phyloP scores from a whole-genome alignment of 2,888 invertebrate species.

The Merodon equestris region DNA sequence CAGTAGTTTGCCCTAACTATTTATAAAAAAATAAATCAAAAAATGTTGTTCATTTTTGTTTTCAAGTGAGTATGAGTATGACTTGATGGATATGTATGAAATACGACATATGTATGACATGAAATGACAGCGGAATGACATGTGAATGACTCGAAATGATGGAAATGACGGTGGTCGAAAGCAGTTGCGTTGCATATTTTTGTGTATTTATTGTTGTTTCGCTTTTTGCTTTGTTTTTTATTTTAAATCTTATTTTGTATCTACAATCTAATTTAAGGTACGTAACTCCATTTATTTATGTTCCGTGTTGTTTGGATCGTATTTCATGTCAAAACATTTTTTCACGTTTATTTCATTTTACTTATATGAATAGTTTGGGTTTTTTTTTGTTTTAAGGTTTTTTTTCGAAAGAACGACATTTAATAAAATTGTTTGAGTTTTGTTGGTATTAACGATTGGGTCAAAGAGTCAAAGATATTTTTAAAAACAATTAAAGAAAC shows the following conservation, averaged over 20 bases:
- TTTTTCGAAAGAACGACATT: no score
- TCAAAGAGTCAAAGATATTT: no score
- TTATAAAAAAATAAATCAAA: constrained; percentile 15
- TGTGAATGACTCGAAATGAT: constrained; percentile 12
- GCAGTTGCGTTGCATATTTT: constrained; percentile 12
- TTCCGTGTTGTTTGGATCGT: constrained; percentile 48
- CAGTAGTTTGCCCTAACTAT: constrained; percentile 69
- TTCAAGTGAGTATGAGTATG: constrained; percentile 12
- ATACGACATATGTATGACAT: constrained; percentile 30
- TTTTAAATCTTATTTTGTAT: constrained; percentile 50
- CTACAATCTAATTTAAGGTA: constrained; percentile 78
- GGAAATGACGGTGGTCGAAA: constrained; percentile 14
- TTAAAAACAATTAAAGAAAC: no score
- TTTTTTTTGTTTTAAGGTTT: not conserved
- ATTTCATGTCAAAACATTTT: constrained; percentile 43
- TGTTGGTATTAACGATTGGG: no score
- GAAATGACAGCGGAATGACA: constrained; percentile 13
- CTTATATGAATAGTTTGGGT: constrained; percentile 10
- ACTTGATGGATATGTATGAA: not conserved
- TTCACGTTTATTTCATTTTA: constrained; percentile 15
- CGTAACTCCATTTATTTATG: constrained; percentile 76
- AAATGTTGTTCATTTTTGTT: no score
- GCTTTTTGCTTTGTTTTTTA: constrained; percentile 7
- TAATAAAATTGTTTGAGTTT: no score
- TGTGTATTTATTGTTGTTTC: not conserved